A percentile compares a stretch with the other conserved stretches of the same genome.
Conservation (phyloP, 1,140 invertebrate species). For the Steinernema khuongi region DNA sequence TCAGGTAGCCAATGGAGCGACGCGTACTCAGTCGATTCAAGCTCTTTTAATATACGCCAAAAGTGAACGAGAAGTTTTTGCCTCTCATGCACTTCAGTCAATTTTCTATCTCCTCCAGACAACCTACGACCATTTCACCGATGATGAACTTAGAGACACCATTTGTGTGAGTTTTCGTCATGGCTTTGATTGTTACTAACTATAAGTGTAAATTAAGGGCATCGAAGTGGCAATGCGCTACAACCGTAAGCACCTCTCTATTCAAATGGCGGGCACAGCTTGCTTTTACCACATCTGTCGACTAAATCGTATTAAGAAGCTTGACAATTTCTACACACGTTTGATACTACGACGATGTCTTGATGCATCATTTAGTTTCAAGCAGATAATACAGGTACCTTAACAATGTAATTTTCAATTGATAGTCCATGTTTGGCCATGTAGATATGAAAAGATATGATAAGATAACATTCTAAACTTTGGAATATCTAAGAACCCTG, state of each 20-base stretch:
- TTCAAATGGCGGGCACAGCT: conserved; percentile 76
- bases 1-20: conserved; percentile 18
- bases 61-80: conserved; percentile 34
- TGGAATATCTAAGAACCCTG: too few relatives aligned
- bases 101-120: conserved; percentile 37
- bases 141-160: conserved; percentile 23
- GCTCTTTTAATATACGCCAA: conserved; percentile 21
- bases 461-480: too few relatives aligned
- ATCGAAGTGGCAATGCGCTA: conserved; percentile 70
- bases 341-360: conserved; percentile 70
- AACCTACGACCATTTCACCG: conserved; percentile 29
- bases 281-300: conserved; percentile 75
- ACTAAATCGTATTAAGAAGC: conserved; percentile 66
- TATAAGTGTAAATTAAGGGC: conserved; percentile 60
- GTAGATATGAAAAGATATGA: too few relatives aligned
- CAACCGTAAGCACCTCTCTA: conserved; percentile 67
- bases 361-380: conserved; percentile 71
- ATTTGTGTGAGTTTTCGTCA: conserved; percentile 20
- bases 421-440: too few relatives aligned
- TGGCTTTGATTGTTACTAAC: neutral
- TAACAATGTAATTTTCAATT: too few relatives aligned
- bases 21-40: conserved; percentile 12
- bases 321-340: conserved; percentile 69
- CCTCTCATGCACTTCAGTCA: conserved; percentile 34
- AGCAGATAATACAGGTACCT: conserved; percentile 65